A percentile compares a stretch with the other conserved stretches of the same genome.
Evolutionary conservation across 2,113 vertebrate genomes (phyloP).

Genomic region (Rhea pennata): DNA sequence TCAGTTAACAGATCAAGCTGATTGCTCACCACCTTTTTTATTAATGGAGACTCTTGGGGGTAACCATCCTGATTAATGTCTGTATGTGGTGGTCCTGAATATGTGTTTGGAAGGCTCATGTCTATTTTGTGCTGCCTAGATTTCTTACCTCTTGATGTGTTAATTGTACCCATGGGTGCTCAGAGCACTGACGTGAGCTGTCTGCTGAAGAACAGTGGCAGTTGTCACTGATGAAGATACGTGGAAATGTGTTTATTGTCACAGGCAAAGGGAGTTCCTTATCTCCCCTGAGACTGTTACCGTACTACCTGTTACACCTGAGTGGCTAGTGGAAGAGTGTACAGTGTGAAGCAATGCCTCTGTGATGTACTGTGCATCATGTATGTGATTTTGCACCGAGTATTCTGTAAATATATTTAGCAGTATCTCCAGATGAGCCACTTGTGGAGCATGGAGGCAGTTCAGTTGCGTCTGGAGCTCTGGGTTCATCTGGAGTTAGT

Average conservation of each 20-base stretch:
- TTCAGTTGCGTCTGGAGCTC: not conserved
- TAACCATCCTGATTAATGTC: not conserved
- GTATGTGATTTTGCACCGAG: not conserved
- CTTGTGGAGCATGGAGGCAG: not conserved
- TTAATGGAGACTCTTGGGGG: not conserved
- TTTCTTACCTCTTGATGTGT: not conserved
- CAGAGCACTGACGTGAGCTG: not conserved
- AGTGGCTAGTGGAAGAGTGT: not conserved
- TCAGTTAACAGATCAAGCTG: not conserved
- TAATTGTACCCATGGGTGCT: not conserved
- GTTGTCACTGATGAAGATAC: not conserved
- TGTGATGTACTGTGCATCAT: not conserved
- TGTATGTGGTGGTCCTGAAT: not conserved
- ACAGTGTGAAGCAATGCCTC: not conserved
- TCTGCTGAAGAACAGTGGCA: not conserved
- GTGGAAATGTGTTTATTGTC: not conserved
- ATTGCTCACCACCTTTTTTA: not conserved
- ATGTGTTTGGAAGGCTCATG: not conserved
- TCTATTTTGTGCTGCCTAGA: not conserved
- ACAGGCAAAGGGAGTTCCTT: not conserved
- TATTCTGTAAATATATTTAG: not conserved
- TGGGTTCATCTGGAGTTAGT: no score
- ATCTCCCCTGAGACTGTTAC: not conserved
- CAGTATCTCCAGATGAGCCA: not conserved
- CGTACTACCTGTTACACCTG: not conserved